Evolutionary conservation across 2,113 vertebrate genomes (phyloP), one percentile per base, ranked within the genome.

Genomic region (Semnornis frantzii): DNA sequence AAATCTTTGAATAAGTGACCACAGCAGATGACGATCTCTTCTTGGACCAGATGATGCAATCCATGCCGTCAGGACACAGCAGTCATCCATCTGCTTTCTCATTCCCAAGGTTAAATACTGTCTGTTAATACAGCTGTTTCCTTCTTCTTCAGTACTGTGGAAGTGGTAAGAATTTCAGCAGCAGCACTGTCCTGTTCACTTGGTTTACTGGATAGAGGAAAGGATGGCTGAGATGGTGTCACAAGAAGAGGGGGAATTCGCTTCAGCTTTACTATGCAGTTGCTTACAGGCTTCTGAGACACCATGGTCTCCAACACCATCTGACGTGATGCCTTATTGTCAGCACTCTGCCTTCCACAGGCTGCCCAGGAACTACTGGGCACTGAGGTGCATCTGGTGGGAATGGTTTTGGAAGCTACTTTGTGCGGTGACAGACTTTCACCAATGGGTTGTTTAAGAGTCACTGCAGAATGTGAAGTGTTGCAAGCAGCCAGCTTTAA

Each of bases 221-320:
- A 39, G 15, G 72, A 15, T 6, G 92, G 39, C 30, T 39, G 76
- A 72, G 95, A 27, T 21, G 85, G 63, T 9, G 60, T 30, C 1
- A 48, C 12, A 8, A 87, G 55, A 15, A 94, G 65, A n/a, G 97
- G 89, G 0, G 82, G 97, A 73, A 95, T 97, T 89, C 96, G 87
- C 87, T 96, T 97, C 68, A 98, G 95, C 91, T 97, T 98, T 55
- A 97, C 96, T 37, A 93, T 96, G 3, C 66, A 30, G 20, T 21
- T 94, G 5, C 76, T 68, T 4, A 15, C 6, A 2, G 94, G 42
- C 42, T 91, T 96, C 87, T 82, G 85, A 17, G 90, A 34, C 4
- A 15, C 84, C 13, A 82, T 57, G 1, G 31, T 65, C 48, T 90
- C 89, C 10, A 70, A 37, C 2, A 89, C 70, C 6, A 27, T 54